Evolutionary conservation across 1,140 invertebrate genomes (phyloP).

Genomic region (Lanistes nyassanus): DNA sequence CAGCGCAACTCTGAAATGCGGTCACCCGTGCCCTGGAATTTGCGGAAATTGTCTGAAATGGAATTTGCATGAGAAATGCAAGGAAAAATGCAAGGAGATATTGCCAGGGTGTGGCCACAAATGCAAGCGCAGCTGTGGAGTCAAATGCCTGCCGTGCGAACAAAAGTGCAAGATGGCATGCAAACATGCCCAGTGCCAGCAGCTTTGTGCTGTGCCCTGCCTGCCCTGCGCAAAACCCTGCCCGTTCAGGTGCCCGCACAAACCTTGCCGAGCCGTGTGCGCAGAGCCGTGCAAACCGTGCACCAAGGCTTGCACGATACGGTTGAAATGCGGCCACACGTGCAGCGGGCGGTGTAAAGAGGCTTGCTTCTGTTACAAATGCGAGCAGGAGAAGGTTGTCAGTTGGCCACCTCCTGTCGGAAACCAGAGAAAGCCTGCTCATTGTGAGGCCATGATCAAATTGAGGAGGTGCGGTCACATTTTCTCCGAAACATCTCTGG

Average conservation of each 20-base stretch:
- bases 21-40: conserved; percentile 47
- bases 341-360: conserved; percentile 75
- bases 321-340: conserved; percentile 72
- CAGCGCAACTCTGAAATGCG: conserved; percentile 39
- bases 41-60: conserved; percentile 71
- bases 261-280: conserved; percentile 72
- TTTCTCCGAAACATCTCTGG: background rate
- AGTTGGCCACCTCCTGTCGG: background rate
- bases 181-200: conserved; percentile 70
- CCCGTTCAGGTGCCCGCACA: conserved; percentile 69
- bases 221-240: conserved; percentile 70
- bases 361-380: conserved; percentile 64
- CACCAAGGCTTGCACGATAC: conserved; percentile 23
- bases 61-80: conserved; percentile 71
- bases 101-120: conserved; percentile 62
- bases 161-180: conserved; percentile 74
- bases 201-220: conserved; percentile 65
- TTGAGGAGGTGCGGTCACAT: background rate
- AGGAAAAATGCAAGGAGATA: conserved; percentile 48
- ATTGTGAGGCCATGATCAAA: background rate
- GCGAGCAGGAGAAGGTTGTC: background rate
- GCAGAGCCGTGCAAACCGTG: conserved; percentile 73
- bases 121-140: conserved; percentile 47
- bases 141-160: conserved; percentile 73
- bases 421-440: background rate